Conservation (phyloP, 2,888 invertebrate species). For the Cacoxenus indagator region DNA sequence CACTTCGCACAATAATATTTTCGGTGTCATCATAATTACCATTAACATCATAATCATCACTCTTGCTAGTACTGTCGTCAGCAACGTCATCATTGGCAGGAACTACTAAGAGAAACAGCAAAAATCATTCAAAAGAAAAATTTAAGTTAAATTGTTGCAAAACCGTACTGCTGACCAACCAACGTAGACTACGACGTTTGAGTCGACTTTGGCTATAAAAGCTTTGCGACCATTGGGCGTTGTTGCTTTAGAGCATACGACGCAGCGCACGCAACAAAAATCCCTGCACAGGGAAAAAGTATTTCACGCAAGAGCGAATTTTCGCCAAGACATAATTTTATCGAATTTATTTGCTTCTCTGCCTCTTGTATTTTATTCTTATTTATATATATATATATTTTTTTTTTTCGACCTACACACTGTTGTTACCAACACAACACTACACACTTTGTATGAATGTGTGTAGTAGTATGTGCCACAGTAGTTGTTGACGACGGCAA, state of each 20-base stretch:
- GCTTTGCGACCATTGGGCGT: background rate
- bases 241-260: slow-evolving; percentile 41
- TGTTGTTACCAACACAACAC: no score
- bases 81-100: background rate
- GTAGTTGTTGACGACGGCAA: no score
- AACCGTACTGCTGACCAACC: background rate
- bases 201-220: background rate
- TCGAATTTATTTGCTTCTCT: slow-evolving; percentile 55
- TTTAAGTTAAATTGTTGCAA: slow-evolving; percentile 15
- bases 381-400: no score
- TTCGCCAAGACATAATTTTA: slow-evolving; percentile 64
- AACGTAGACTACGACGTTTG: background rate
- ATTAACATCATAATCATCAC: background rate
- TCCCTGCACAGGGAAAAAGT: slow-evolving; percentile 49
- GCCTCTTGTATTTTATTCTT: no score
- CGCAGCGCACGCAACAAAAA: slow-evolving; percentile 17
- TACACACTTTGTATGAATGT: no score
- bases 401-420: slow-evolving; percentile 8
- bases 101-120: slow-evolving; percentile 16
- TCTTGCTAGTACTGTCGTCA: background rate
- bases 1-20: no score
- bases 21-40: background rate
- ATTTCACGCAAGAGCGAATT: slow-evolving; percentile 61
- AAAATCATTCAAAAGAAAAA: slow-evolving; percentile 20
- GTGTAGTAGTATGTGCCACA: no score